Conservation (phyloP, 2,113 vertebrate species). For the Jaculus jaculus region DNA sequence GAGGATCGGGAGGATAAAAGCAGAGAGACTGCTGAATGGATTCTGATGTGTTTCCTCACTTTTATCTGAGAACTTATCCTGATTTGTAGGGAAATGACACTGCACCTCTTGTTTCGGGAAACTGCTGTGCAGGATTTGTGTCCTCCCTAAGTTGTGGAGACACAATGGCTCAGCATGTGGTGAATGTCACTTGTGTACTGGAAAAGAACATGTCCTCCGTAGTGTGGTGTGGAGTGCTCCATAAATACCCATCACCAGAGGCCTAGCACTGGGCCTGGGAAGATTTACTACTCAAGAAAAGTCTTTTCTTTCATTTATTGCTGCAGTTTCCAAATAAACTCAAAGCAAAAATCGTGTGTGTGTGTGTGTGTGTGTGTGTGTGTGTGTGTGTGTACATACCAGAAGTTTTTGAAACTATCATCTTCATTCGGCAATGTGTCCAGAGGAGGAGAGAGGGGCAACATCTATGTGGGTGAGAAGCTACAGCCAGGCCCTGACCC, state of each 20-base stretch:
- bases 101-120: not conserved
- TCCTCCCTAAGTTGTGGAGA: not conserved
- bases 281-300: not conserved
- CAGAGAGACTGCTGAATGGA: not conserved
- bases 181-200: not conserved
- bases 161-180: not conserved
- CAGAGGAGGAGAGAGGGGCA: not conserved
- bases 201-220: not conserved
- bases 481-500: not conserved
- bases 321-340: not conserved
- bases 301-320: not conserved
- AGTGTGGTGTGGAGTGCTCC: not conserved
- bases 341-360: not conserved
- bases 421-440: accelerated
- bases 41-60: not conserved
- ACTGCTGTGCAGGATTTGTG: not conserved
- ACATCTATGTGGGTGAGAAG: not conserved
- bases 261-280: accelerated
- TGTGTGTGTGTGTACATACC: too few species aligned
- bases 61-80: not conserved
- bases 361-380: too few species aligned
- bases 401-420: not conserved
- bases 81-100: not conserved
- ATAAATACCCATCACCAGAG: not conserved
- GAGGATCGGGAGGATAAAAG: not conserved